These are phyloP conservation scores for Psylliodes chrysocephalus DNA, from an alignment of 2,888 invertebrate species.

Conservation along the genomic window DNA sequence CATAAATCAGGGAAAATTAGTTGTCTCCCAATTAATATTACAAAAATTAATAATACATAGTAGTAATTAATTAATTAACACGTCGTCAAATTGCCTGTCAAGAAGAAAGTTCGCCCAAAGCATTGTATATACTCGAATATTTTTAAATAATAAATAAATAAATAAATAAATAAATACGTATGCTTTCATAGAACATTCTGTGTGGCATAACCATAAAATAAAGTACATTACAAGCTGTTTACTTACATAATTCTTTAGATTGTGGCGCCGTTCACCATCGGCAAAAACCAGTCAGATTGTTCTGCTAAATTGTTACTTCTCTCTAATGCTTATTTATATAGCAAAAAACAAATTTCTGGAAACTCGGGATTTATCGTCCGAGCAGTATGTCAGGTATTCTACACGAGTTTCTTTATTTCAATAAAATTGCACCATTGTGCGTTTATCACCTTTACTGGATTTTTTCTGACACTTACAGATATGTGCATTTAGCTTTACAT, in stretches of 20 bases:
- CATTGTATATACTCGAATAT: neutral
- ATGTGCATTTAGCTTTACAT: neutral
- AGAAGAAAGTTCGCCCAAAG: neutral
- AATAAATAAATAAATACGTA: neutral
- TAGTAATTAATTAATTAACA: conserved; percentile 6
- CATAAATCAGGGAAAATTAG: neutral
- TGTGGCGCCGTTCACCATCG: conserved; percentile 1
- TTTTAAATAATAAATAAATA: neutral
- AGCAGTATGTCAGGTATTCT: neutral
- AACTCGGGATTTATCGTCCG: neutral
- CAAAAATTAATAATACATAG: neutral
- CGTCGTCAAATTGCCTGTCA: neutral
- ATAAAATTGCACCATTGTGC: neutral
- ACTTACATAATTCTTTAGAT: neutral
- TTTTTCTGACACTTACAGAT: neutral
- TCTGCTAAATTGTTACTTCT: conserved; percentile 1
- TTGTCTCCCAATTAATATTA: conserved; percentile 2
- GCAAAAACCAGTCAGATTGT: conserved; percentile 9
- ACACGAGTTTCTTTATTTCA: neutral
- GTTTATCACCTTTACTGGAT: neutral
- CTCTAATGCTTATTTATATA: neutral
- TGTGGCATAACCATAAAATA: conserved; percentile 6
- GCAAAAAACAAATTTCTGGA: conserved; percentile 15
- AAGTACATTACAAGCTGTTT: conserved; percentile 1
- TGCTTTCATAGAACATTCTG: conserved; percentile 3